Evolutionary conservation across 2,888 invertebrate species (phyloP), one percentile per base, ranked within the genome.

Genomic region (Arctia plantaginis): DNA sequence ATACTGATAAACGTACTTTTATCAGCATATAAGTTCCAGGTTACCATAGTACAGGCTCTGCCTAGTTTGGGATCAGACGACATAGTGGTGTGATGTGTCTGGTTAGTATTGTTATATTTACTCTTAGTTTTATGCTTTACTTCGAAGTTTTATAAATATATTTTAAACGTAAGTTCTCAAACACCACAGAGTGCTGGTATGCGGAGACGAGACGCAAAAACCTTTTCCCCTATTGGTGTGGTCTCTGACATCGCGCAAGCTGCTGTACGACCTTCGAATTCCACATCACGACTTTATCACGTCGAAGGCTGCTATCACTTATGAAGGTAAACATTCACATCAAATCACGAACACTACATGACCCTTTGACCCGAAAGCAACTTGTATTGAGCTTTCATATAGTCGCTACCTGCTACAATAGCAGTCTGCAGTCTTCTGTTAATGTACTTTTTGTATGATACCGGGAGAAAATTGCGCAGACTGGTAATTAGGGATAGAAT

Each of bases 181-280:
- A 7, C 13, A 23, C 39, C 13, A 59, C 69, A 98, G 98, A 89
- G 97, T 98, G 72, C 96, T 98, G 79, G 98, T 98, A 3, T 98
- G 98, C 90, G 98, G 98, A 13, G 98, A 99, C 91, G 98, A 98
- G 95, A 98, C 98, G 1, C 98, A 98, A 92, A 98, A 98, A 90
- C 98, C 98, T 30, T 98, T 98, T 92, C 98, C 98, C 0, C 94
- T 99, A 80, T 96, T 99, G 66, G 98, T 99, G 55, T 99, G 98
- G 98, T 98, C 98, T 86, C 95, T 99, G 80, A 97, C 98, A 64
- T 98, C 98, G 33, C 96, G 98, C 73, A 98, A 98, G 91, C 95
- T 99, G 79, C 96, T 98, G 33, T 98, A 98, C 89, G 98, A 99
- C 92, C 96, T 99, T 81, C 96, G 98, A 83, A 98, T 99, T 90